Base-by-base conservation (phyloP, 2,888 invertebrate genomes). In the Diarsia brunnea region DNA sequence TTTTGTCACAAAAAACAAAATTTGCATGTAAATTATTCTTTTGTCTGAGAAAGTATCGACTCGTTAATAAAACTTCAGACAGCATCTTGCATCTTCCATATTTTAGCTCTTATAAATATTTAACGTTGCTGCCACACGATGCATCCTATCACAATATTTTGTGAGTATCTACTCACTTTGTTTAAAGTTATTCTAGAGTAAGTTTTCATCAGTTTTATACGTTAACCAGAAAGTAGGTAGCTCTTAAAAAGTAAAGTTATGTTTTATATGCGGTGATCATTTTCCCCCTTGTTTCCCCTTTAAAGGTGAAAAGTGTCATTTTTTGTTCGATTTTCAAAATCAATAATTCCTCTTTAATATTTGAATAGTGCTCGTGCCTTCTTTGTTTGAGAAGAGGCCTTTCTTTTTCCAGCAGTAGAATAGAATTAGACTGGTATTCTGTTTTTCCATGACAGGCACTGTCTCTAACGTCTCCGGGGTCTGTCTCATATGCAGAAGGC, bases 91-190 rank as follows among this genome's bases (percentile, higher is more conserved):
- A 76, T 69, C 71, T 75, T 71, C 71, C 74, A 84, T 84, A 73
- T 63, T 80, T 75, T n/a, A 80, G 70, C 38, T 69, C 72, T 80
- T 84, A 84, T 83, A 76, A 81, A 83, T 83, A 83, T 83, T 83
- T 81, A 83, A 53, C 49, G 70, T 3, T 58, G 51, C 55, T 64
- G 53, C 63, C 70, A 31, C 65, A 60, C 64, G 75, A 67, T 75
- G 84, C 82, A 72, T 63, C 61, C 69, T 75, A 71, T 84, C 60
- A 84, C 61, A 84, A 75, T 82, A 80, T 82, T 82, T 75, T 68
- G 51, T 47, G 38, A 67, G 61, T 43, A 53, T 31, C 14, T 31
- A 65, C 55, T 70, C 67, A 63, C 73, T 78, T 69, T 69, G 83
- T 61, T 73, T 53, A 66, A 81, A 81, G 69, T 69, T 81, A 81